Conservation (phyloP, 1,140 invertebrate species). For the Diorhabda sublineata region DNA sequence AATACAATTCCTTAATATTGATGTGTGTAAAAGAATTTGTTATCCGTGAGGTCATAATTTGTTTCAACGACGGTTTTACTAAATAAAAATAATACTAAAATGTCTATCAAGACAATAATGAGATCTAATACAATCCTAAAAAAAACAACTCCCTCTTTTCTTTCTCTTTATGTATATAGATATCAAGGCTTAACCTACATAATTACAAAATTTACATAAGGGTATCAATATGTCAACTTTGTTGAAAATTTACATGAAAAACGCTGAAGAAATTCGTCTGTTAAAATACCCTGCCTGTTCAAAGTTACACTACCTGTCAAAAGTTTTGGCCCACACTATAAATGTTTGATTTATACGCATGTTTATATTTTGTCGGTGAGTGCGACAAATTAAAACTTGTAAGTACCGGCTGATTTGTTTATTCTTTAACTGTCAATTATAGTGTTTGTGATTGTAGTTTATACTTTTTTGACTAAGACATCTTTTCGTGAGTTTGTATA, state of each 20-base stretch:
- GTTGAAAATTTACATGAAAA: slow-evolving; percentile 19
- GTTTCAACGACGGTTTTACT: not conserved
- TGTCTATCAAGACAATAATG: slow-evolving; percentile 20
- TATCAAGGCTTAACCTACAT: slow-evolving; percentile 15
- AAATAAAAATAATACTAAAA: slow-evolving; percentile 33
- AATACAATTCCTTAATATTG: too few species aligned
- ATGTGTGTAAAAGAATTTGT: too few species aligned
- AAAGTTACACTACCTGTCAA: too few species aligned
- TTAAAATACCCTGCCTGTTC: slow-evolving; percentile 4
- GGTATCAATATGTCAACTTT: slow-evolving; percentile 1
- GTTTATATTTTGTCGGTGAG: too few species aligned
- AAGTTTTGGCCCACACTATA: too few species aligned
- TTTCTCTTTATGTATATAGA: not conserved
- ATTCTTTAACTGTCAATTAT: too few species aligned
- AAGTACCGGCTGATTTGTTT: too few species aligned
- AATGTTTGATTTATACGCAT: too few species aligned
- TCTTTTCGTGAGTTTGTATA: too few species aligned
- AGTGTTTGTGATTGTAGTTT: too few species aligned
- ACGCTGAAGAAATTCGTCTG: slow-evolving; percentile 30
- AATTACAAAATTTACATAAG: slow-evolving; percentile 32
- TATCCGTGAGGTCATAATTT: not conserved
- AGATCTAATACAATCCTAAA: slow-evolving; percentile 32
- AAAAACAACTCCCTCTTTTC: slow-evolving; percentile 8
- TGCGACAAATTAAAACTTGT: too few species aligned
- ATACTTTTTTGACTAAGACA: too few species aligned